Evolutionary conservation across 2,888 invertebrate genomes (phyloP).

Genomic region (Aphidoletes aphidimyza): DNA sequence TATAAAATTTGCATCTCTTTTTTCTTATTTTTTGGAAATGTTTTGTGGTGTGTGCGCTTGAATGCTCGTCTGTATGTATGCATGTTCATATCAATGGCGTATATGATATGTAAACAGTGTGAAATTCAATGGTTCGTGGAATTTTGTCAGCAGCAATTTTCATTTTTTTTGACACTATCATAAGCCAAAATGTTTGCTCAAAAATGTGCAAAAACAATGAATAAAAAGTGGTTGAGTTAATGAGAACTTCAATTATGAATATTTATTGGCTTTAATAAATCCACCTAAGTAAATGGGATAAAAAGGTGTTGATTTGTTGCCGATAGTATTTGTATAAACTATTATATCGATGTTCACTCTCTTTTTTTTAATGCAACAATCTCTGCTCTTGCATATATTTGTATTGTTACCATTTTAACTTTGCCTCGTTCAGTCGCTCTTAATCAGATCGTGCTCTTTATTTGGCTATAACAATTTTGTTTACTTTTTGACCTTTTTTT

Average conservation of each 20-base stretch:
- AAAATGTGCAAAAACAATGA: not conserved
- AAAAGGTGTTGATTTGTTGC: constrained; percentile 49
- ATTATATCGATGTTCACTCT: constrained; percentile 15
- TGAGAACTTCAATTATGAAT: constrained; percentile 34
- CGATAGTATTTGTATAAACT: constrained; percentile 18
- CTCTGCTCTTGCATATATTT: too few species aligned
- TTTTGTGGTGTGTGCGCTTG: not conserved
- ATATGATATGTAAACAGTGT: not conserved
- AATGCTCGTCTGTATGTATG: not conserved
- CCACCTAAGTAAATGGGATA: constrained; percentile 45
- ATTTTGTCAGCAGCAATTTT: not conserved
- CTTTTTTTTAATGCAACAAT: not conserved
- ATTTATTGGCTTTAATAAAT: constrained; percentile 44
- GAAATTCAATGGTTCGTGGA: not conserved
- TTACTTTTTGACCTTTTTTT: not conserved
- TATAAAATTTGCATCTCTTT: not conserved
- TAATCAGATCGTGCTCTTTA: not conserved
- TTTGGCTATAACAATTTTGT: not conserved
- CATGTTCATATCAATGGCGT: not conserved
- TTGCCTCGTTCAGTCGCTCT: not conserved
- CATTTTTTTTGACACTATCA: too few species aligned
- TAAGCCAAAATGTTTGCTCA: too few species aligned
- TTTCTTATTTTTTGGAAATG: not conserved
- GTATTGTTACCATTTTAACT: too few species aligned
- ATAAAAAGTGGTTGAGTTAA: not conserved